Evolutionary conservation across 2,888 invertebrate genomes (phyloP).

Genomic region (Yponomeuta cagnagella): DNA sequence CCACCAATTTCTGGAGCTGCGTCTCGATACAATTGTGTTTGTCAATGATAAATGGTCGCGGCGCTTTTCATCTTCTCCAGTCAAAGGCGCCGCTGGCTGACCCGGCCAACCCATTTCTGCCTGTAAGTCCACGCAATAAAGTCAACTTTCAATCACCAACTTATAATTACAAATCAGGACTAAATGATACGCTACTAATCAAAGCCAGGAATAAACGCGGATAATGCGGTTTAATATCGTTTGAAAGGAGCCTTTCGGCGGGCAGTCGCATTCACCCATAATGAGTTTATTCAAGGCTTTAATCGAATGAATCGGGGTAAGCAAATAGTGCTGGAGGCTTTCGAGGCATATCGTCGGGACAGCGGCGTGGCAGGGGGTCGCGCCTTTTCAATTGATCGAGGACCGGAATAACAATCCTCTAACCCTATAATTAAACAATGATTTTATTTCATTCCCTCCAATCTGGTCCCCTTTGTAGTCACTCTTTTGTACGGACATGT

Average conservation of each 20-base stretch:
- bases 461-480: conserved; percentile 9
- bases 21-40: conserved; percentile 73
- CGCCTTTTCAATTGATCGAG: conserved; percentile 25
- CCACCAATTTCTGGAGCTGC: conserved; percentile 60
- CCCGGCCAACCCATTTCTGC: conserved; percentile 30
- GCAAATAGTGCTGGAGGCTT: conserved; percentile 54
- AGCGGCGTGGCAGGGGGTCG: conserved; percentile 20
- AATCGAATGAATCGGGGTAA: conserved; percentile 71
- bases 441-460: conserved; percentile 15
- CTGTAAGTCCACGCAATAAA: conserved; percentile 29
- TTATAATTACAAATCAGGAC: conserved; percentile 70
- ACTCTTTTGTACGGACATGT: neutral
- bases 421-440: conserved; percentile 25
- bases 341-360: conserved; percentile 25
- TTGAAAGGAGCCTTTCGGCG: conserved; percentile 71
- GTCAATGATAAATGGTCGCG: conserved; percentile 75
- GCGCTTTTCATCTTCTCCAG: conserved; percentile 67
- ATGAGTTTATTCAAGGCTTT: conserved; percentile 73
- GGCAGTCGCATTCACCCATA: conserved; percentile 66
- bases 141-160: conserved; percentile 31
- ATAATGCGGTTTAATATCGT: conserved; percentile 72
- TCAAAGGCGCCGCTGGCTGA: conserved; percentile 62
- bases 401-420: conserved; percentile 22
- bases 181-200: conserved; percentile 76
- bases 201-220: conserved; percentile 69